A percentile compares a stretch with the other conserved stretches of the same genome.
Evolutionary conservation across 2,113 vertebrate species (phyloP).

Genomic region (Nesogale talazaci): DNA sequence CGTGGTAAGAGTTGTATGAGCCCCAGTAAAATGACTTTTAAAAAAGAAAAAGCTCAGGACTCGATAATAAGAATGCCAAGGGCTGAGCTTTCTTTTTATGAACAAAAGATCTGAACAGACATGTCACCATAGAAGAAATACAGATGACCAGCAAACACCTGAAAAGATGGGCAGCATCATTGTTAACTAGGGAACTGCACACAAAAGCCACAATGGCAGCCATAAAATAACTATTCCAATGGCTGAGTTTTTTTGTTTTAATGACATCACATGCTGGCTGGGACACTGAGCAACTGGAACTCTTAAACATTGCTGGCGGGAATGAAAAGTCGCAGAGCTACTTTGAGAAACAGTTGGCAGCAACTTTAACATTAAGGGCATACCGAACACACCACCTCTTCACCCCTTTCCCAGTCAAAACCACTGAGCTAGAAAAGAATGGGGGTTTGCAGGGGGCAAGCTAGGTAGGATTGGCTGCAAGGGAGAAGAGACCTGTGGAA

Average conservation of each 20-base stretch:
- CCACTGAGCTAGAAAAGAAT: neutral
- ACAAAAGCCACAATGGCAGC: neutral
- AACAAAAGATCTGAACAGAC: conserved; percentile 10
- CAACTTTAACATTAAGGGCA: conserved; percentile 22
- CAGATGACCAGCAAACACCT: neutral
- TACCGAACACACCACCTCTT: neutral
- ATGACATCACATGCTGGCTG: neutral
- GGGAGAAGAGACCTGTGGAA: neutral
- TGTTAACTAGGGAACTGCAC: conserved; percentile 3
- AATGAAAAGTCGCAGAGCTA: neutral
- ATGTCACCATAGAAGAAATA: conserved; percentile 16
- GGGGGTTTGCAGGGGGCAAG: neutral
- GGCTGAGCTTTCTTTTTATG: neutral
- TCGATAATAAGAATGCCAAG: conserved; percentile 5
- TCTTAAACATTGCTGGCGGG: too few species aligned
- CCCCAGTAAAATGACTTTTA: too few species aligned
- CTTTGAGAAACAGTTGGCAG: neutral
- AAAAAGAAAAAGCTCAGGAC: conserved; percentile 16
- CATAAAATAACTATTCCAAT: neutral
- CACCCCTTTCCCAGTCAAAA: neutral
- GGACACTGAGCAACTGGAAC: neutral
- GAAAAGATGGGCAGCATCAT: neutral
- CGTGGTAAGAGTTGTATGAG: too few species aligned
- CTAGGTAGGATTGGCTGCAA: neutral
- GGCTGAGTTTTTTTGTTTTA: neutral